Percentiles rank a stretch among this genome's conserved stretches.
Conservation (phyloP, 2,113 vertebrate genomes). For the Saguinus midas region DNA sequence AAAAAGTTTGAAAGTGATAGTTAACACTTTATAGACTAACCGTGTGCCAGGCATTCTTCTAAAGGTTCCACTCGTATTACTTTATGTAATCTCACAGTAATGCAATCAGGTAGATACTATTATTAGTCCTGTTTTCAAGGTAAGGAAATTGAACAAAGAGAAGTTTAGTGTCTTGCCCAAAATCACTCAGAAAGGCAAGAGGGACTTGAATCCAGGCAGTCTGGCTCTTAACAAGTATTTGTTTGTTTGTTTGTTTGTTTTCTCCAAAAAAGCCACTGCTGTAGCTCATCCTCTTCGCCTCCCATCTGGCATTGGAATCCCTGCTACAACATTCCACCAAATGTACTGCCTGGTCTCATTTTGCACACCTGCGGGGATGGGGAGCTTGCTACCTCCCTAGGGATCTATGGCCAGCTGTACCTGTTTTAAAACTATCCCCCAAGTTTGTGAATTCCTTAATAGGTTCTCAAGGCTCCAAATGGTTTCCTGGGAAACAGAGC, state of each 20-base stretch:
- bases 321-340: not conserved
- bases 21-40: not conserved
- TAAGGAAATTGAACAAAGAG: not conserved
- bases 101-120: not conserved
- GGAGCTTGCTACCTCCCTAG: constrained; percentile 5
- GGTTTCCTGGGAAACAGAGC: constrained; percentile 67
- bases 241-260: not conserved
- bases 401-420: not conserved
- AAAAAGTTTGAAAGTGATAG: not conserved
- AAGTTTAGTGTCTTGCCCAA: not conserved
- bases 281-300: not conserved
- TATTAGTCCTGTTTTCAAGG: not conserved
- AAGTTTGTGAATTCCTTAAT: constrained; percentile 39
- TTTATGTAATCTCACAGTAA: not conserved
- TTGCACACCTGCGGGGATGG: not conserved
- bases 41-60: not conserved
- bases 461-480: constrained; percentile 19
- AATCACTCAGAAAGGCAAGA: not conserved
- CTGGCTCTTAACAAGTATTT: not conserved
- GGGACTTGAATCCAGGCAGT: not conserved
- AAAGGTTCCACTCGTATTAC: not conserved
- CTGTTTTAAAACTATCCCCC: constrained; percentile 37
- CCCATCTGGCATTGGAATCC: not conserved
- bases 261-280: not conserved
- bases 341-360: not conserved